These are phyloP conservation scores for Tapera naevia DNA, from an alignment of 2,797 vertebrate genomes.

Conservation along the genomic window DNA sequence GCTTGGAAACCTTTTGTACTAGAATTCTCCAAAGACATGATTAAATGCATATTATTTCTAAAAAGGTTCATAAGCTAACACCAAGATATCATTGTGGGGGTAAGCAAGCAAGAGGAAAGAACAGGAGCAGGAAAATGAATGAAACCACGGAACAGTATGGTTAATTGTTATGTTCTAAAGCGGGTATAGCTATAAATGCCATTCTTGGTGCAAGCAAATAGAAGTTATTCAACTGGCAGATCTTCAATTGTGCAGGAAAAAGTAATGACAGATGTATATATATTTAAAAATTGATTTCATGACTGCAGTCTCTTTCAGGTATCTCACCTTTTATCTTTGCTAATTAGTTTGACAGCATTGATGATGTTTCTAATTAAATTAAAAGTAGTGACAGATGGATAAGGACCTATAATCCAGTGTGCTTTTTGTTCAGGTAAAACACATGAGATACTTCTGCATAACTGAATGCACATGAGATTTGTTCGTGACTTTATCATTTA, in stretches of 20 bases:
- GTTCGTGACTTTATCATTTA: conserved; percentile 31
- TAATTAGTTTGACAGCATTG: not conserved
- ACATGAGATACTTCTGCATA: not conserved
- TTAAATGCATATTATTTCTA: not conserved
- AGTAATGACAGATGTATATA: not conserved
- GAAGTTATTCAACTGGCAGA: not conserved
- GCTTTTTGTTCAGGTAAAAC: not conserved
- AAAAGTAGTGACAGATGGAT: not conserved
- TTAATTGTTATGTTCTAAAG: not conserved
- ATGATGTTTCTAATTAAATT: not conserved
- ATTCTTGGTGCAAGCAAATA: not conserved
- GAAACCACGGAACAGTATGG: not conserved
- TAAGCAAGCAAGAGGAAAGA: not conserved
- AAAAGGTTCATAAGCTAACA: not conserved
- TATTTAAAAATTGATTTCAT: not conserved
- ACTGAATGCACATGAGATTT: not conserved
- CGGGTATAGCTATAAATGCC: not conserved
- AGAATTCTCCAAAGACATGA: not conserved
- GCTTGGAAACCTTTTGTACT: not conserved
- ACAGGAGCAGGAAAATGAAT: not conserved
- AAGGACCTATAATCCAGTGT: not conserved
- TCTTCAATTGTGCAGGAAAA: not conserved
- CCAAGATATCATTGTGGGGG: not conserved
- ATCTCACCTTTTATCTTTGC: not conserved
- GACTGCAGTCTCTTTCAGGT: not conserved